phyloP scores from a whole-genome alignment of 30 jellyfish, hydroid and myxozoan genomes.

The Phacellophora camtschatica region DNA sequence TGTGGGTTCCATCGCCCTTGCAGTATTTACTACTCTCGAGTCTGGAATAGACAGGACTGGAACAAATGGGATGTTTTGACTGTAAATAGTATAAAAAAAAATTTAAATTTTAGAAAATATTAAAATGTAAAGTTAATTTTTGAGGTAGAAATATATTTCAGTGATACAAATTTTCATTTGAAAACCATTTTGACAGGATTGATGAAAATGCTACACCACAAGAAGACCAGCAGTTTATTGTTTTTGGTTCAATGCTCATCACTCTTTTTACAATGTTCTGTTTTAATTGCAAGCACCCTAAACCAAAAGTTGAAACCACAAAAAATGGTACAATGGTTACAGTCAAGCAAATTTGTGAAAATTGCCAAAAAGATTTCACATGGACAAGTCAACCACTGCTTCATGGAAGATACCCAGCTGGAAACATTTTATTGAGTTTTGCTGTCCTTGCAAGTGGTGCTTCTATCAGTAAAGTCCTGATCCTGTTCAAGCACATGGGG shows the following conservation, averaged over 20 bases:
- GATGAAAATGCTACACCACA: conserved; percentile 6
- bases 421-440: conserved; percentile 36
- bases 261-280: conserved; percentile 34
- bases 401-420: conserved; percentile 33
- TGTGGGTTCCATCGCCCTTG: no score
- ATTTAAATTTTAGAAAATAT: no score
- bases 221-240: conserved; percentile 36
- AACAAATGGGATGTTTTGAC: no score
- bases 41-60: no score
- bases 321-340: conserved; percentile 45
- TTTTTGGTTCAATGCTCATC: conserved; percentile 24
- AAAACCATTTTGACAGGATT: not conserved
- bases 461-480: conserved; percentile 16
- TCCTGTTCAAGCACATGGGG: conserved; percentile 49
- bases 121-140: not conserved
- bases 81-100: no score
- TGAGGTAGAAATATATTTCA: not conserved
- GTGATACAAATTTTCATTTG: not conserved
- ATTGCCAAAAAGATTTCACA: not conserved
- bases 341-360: conserved; percentile 4
- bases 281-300: conserved; percentile 12
- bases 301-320: not conserved
- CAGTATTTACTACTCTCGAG: no score
- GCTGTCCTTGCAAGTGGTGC: conserved; percentile 34
- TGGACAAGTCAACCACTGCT: conserved; percentile 32